Conservation (phyloP, 2,113 vertebrate genomes). For the Elanoides forficatus region DNA sequence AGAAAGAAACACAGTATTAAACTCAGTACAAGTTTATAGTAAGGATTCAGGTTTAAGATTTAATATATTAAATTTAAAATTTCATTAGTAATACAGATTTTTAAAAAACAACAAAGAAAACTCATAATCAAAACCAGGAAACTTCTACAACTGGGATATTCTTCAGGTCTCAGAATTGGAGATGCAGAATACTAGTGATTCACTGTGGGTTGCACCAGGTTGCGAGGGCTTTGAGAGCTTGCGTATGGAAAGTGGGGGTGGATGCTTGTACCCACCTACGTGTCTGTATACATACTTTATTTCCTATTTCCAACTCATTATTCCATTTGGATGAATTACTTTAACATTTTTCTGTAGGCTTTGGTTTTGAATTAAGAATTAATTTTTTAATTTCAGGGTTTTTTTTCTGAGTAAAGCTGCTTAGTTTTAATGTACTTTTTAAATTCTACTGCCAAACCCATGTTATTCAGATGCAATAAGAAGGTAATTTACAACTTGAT, state of each 20-base stretch:
- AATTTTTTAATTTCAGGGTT: neutral
- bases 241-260: neutral
- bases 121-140: neutral
- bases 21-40: neutral
- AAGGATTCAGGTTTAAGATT: neutral
- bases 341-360: neutral
- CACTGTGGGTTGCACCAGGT: neutral
- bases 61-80: neutral
- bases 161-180: neutral
- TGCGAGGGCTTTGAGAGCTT: neutral
- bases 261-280: neutral
- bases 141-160: neutral
- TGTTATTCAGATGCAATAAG: neutral
- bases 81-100: neutral
- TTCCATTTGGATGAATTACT: neutral
- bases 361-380: neutral
- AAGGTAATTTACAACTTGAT: neutral
- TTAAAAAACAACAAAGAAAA: neutral
- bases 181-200: neutral
- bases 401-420: neutral
- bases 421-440: neutral
- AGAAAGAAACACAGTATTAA: neutral
- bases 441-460: neutral
- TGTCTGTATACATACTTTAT: neutral
- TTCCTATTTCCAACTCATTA: neutral